These are phyloP conservation scores for Nothobranchius kuhntae DNA, from an alignment of 2,113 vertebrate genomes.

Conservation along the genomic window DNA sequence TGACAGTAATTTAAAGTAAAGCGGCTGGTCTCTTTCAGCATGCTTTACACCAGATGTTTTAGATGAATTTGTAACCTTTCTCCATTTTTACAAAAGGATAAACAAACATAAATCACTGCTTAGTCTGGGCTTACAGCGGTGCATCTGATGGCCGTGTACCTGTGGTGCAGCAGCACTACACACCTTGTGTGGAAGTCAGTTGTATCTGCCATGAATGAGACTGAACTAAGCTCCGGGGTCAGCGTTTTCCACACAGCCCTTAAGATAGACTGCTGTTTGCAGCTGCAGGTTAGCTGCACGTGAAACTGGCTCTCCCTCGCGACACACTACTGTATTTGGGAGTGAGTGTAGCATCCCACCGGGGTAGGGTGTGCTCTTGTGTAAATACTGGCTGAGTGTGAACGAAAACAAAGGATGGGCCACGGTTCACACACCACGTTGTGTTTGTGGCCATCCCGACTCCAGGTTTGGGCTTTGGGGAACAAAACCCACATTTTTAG, in stretches of 20 bases:
- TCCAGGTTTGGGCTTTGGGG: not conserved
- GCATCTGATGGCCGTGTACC: constrained; percentile 21
- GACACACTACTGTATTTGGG: constrained; percentile 59
- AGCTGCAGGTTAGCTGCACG: constrained; percentile 60
- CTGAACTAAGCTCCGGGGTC: constrained; percentile 57
- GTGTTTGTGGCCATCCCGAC: constrained; percentile 26
- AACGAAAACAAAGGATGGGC: constrained; percentile 30
- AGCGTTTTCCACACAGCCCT: constrained; percentile 70
- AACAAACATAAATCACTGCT: no score
- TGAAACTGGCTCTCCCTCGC: constrained; percentile 34
- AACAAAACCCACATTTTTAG: constrained; percentile 12
- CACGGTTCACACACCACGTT: not conserved
- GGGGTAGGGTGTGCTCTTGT: constrained; percentile 25
- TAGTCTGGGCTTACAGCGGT: no score
- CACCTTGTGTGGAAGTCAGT: constrained; percentile 76
- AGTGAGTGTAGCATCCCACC: constrained; percentile 25
- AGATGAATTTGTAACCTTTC: no score
- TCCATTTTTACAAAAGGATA: no score
- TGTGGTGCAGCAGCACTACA: constrained; percentile 17
- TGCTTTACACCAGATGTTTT: no score
- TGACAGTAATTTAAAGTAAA: no score
- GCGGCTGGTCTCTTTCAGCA: no score
- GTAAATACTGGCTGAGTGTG: constrained; percentile 55
- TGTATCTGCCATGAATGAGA: constrained; percentile 47
- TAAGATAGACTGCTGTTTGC: constrained; percentile 76